A percentile compares a stretch with the other conserved stretches of the same genome.
Conservation (phyloP, 2,888 invertebrate genomes). For the Dermolepida albohirtum region DNA sequence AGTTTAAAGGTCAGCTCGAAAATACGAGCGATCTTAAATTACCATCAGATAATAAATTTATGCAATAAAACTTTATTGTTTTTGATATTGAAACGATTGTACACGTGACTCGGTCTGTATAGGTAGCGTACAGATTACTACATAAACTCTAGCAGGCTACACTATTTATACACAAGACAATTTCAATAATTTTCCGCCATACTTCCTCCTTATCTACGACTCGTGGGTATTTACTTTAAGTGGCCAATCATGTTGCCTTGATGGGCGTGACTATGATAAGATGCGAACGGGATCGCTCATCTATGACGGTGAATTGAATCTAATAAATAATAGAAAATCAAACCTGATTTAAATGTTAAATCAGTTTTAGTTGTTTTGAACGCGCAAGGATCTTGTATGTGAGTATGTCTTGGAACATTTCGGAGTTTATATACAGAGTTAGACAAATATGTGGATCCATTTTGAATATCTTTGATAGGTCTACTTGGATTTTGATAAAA, state of each 20-base stretch:
- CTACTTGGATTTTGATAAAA: too few species aligned
- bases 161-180: conserved; percentile 20
- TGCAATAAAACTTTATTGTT: conserved; percentile 36
- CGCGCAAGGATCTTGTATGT: too few species aligned
- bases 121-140: conserved; percentile 25
- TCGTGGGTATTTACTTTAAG: conserved; percentile 26
- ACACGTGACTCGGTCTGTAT: conserved; percentile 19
- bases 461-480: too few species aligned
- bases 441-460: too few species aligned
- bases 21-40: conserved; percentile 25
- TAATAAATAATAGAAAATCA: conserved; percentile 16
- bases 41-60: conserved; percentile 33
- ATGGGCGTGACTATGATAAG: conserved; percentile 21
- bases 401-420: too few species aligned
- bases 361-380: not conserved
- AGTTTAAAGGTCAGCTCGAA: conserved; percentile 22
- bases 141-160: conserved; percentile 8
- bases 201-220: conserved; percentile 22
- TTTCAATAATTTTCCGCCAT: conserved; percentile 32
- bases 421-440: too few species aligned
- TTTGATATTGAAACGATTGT: conserved; percentile 13
- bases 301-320: conserved; percentile 12
- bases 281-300: conserved; percentile 11
- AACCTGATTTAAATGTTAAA: conserved; percentile 6
- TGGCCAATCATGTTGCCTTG: conserved; percentile 25